These are phyloP conservation scores for Lithobates sylvaticus DNA, from an alignment of 2,797 vertebrate genomes.

Conservation along the genomic window DNA sequence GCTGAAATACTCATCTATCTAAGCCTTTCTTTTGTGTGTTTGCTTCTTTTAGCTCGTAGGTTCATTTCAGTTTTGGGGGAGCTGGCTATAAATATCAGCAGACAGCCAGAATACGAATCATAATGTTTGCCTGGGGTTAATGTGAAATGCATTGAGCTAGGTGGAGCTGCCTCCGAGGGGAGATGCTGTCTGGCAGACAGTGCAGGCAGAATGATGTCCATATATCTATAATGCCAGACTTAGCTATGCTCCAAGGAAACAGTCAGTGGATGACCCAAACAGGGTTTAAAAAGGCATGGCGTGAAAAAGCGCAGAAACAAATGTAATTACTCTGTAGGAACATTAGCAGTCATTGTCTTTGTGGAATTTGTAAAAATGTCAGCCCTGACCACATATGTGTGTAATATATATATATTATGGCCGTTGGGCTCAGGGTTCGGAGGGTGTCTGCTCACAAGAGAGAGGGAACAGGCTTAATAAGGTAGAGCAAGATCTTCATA, in stretches of 20 bases:
- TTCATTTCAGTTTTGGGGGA: conserved; percentile 24
- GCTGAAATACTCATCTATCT: conserved; percentile 37
- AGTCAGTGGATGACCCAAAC: conserved; percentile 19
- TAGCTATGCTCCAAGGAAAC: conserved; percentile 19
- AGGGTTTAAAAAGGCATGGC: not conserved
- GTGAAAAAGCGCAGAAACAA: not conserved
- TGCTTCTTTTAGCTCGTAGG: conserved; percentile 16
- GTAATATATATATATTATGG: too few relatives aligned
- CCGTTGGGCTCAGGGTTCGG: too few relatives aligned
- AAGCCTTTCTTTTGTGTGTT: conserved; percentile 9
- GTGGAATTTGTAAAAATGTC: not conserved
- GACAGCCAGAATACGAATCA: not conserved
- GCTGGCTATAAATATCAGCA: conserved; percentile 6
- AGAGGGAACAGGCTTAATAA: too few relatives aligned
- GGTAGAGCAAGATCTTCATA: too few relatives aligned
- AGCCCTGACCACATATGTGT: not conserved
- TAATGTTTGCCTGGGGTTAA: conserved; percentile 27
- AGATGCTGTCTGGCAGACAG: conserved; percentile 37
- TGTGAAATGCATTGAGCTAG: conserved; percentile 16
- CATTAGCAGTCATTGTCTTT: not conserved
- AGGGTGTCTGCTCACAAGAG: too few relatives aligned
- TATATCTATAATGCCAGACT: conserved; percentile 17
- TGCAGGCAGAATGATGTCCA: conserved; percentile 28
- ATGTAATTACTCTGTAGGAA: not conserved
- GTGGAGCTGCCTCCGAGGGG: conserved; percentile 28